Conservation (phyloP, 2,113 vertebrate genomes). For the Zosterops borbonicus region DNA sequence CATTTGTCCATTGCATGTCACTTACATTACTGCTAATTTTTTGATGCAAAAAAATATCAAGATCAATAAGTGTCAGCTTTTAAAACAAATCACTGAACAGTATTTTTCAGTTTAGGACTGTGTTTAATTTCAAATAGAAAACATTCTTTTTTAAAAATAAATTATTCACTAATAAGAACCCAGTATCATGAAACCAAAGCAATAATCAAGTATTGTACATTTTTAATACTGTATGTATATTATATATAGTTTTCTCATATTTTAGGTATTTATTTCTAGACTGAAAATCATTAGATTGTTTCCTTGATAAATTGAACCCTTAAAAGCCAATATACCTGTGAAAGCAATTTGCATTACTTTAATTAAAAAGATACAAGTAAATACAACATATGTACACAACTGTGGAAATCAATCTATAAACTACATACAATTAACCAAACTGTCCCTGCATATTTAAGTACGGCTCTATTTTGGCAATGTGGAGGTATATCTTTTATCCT, state of each 20-base stretch:
- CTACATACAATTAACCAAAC: constrained; percentile 60
- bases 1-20: constrained; percentile 61
- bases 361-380: constrained; percentile 53
- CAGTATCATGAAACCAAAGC: constrained; percentile 60
- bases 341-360: constrained; percentile 42
- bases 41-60: constrained; percentile 68
- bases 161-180: constrained; percentile 64
- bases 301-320: constrained; percentile 48
- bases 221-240: constrained; percentile 70
- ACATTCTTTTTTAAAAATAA: constrained; percentile 75
- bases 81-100: constrained; percentile 67
- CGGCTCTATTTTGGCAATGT: constrained; percentile 74
- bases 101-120: constrained; percentile 60
- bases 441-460: constrained; percentile 67
- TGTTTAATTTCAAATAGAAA: constrained; percentile 68
- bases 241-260: constrained; percentile 64
- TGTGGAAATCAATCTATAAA: constrained; percentile 47
- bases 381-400: constrained; percentile 62
- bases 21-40: constrained; percentile 55
- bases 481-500: constrained; percentile 77
- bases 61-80: constrained; percentile 55
- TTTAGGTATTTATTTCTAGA: constrained; percentile 48
- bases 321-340: constrained; percentile 53
- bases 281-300: constrained; percentile 58
- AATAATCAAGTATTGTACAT: constrained; percentile 50